Percentiles rank a stretch among this genome's conserved stretches.
Evolutionary conservation across 2,797 vertebrate genomes (phyloP).

Genomic region (Spea hammondii): DNA sequence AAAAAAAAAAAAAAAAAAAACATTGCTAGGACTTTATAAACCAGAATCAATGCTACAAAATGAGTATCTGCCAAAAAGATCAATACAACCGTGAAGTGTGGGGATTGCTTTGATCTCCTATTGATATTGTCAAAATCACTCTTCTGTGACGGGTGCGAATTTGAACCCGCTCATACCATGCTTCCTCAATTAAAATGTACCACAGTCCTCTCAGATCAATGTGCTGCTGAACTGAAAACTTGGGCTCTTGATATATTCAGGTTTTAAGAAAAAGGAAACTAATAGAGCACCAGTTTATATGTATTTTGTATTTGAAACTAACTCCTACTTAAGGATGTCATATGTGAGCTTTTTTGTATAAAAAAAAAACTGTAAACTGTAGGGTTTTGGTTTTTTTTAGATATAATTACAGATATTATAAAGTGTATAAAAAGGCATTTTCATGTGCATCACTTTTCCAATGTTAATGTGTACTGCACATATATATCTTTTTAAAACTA

Average conservation of each 20-base stretch:
- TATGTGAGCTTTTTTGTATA: too few species aligned
- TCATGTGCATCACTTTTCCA: too few species aligned
- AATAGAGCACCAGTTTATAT: too few species aligned
- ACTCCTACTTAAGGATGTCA: too few species aligned
- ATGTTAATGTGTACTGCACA: background rate
- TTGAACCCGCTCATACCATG: slow-evolving; percentile 23
- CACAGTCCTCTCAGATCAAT: slow-evolving; percentile 31
- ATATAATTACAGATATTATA: too few species aligned
- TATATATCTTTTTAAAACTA: background rate
- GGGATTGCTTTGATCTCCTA: slow-evolving; percentile 48
- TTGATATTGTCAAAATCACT: slow-evolving; percentile 42
- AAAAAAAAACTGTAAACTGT: too few species aligned
- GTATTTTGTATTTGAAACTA: too few species aligned
- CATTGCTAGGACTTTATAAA: slow-evolving; percentile 25
- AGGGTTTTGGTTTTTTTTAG: too few species aligned
- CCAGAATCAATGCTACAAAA: slow-evolving; percentile 33
- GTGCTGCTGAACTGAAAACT: slow-evolving; percentile 20
- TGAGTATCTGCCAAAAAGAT: slow-evolving; percentile 29
- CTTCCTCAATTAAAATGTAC: slow-evolving; percentile 26
- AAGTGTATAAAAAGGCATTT: too few species aligned
- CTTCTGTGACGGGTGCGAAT: slow-evolving; percentile 26
- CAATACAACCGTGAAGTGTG: slow-evolving; percentile 36
- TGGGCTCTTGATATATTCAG: background rate
- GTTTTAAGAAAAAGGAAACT: too few species aligned
- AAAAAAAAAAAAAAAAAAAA: background rate